Base-by-base conservation (phyloP, 2,888 invertebrate genomes). In the Tinea pellionella region DNA sequence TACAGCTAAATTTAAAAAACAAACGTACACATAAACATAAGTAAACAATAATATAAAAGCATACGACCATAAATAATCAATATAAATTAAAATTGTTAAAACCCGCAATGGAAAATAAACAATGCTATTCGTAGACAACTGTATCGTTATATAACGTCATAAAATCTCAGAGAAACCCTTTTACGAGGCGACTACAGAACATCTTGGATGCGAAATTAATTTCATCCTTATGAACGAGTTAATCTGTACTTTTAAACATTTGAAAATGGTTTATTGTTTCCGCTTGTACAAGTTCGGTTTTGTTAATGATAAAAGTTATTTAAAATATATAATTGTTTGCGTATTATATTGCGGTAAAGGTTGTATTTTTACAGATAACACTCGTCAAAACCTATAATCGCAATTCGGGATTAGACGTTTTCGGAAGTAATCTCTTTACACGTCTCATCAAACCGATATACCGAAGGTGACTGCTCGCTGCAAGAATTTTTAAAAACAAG, bases 221-320 rank as follows among this genome's bases (percentile, higher is more conserved):
- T 57, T 57, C 57, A 13, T 57, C 29, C 57, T 57, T 32, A 32
- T 57, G 13, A 32, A 57, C 30, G 57, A 57, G 57, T 57, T 57
- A 30, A 57, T 32, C 57, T 32, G 19, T 57, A 15, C 57, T 57
- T 30, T 56, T 57, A 57, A 30, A 57, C 29, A 32, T 15, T 55
- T 55, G 24, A 55, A 55, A 55, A 55, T 55, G 18, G 16, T 24
- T 30, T 57, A 57, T 57, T 32, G 19, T 57, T 57, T 30, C 32
- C 32, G 9, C 2, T 47, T 37, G 37, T 37, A 24, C 24, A 24
- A 24, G 24, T 2, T 24, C 24, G 24, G 24, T 24, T 24, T 24
- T 24, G 24, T 24, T 24, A 24, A 41, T 41, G 13, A 41, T 41
- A 41, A 41, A 41, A 24, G 24, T 24, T 24, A 41, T 41, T n/a